phyloP scores from a whole-genome alignment of 2,888 invertebrate genomes.

The Sepioteuthis lessoniana region DNA sequence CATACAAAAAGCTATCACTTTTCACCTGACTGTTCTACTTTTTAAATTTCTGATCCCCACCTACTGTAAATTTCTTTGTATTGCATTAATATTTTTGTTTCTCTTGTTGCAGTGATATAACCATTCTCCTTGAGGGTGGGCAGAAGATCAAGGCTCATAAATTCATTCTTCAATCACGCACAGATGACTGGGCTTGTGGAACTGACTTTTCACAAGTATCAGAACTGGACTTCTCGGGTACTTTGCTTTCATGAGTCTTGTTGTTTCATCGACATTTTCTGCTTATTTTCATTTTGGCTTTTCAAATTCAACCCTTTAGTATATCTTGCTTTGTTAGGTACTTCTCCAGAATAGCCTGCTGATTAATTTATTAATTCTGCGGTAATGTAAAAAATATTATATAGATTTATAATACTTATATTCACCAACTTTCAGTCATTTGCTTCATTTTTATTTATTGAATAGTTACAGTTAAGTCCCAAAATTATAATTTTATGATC shows the following conservation, averaged over 20 bases:
- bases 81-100: neutral
- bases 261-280: neutral
- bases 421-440: too few relatives aligned
- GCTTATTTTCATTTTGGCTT: neutral
- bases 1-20: too few relatives aligned
- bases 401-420: too few relatives aligned
- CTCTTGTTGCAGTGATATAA: conserved; percentile 82
- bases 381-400: too few relatives aligned
- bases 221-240: conserved; percentile 79
- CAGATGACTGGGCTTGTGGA: conserved; percentile 85
- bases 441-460: too few relatives aligned
- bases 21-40: too few relatives aligned
- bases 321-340: neutral
- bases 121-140: conserved; percentile 83
- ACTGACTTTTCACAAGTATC: conserved; percentile 82
- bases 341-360: too few relatives aligned
- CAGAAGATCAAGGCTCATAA: conserved; percentile 88
- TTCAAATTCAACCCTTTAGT: neutral
- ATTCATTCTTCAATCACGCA: conserved; percentile 90
- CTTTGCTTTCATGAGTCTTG: neutral
- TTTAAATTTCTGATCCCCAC: too few relatives aligned
- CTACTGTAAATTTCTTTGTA: too few relatives aligned
- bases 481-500: too few relatives aligned
- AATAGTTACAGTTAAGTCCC: too few relatives aligned
- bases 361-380: too few relatives aligned